Conservation (phyloP, 1,140 invertebrate genomes). For the Plectrocnemia conspersa region DNA sequence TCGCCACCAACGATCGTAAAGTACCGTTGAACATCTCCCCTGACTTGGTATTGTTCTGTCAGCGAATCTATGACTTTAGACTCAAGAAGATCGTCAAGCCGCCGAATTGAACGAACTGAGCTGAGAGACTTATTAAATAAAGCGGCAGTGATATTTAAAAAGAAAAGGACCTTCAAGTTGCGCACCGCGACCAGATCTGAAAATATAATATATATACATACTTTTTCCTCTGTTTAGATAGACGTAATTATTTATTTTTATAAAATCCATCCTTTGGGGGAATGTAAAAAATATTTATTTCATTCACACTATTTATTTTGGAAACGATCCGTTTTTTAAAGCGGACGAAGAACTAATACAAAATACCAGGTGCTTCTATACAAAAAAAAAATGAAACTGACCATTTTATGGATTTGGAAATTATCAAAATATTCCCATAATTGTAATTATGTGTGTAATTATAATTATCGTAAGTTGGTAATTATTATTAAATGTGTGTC, state of each 20-base stretch:
- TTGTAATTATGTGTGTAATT: slow-evolving; percentile 11
- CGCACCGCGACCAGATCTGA: no score
- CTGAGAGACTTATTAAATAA: no score
- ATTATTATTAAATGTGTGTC: slow-evolving; percentile 15
- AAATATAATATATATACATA: no score
- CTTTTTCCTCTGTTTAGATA: no score
- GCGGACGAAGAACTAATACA: no score
- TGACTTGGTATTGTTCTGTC: slow-evolving; percentile 90
- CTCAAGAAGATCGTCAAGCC: slow-evolving; percentile 73
- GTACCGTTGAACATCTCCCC: slow-evolving; percentile 66
- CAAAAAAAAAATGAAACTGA: neutral
- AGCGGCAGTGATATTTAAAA: no score
- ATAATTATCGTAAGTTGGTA: slow-evolving; percentile 4
- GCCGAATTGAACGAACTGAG: slow-evolving; percentile 14
- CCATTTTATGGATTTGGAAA: slow-evolving; percentile 1
- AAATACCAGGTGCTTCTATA: slow-evolving; percentile 3
- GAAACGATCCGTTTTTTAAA: no score
- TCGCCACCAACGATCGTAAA: slow-evolving; percentile 49
- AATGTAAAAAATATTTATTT: no score
- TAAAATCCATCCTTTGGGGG: no score
- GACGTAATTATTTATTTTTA: no score
- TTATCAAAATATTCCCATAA: slow-evolving; percentile 1
- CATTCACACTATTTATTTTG: no score
- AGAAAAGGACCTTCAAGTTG: no score
- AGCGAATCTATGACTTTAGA: slow-evolving; percentile 90